phyloP scores from a whole-genome alignment of 2,113 vertebrate genomes.

The Microcebus jonahi region DNA sequence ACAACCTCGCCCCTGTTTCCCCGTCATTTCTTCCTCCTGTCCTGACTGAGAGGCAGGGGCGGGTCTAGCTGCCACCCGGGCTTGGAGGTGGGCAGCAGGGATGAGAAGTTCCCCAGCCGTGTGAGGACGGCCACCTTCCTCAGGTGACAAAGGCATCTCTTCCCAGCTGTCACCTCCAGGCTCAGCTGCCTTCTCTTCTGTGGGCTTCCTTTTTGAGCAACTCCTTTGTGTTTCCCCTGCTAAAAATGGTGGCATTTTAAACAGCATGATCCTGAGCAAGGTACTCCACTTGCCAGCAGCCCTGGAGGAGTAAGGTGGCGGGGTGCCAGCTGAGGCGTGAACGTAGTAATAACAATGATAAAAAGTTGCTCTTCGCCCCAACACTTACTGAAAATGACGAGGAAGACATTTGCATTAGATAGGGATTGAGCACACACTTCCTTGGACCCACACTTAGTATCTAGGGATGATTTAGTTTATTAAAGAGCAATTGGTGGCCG shows the following conservation, averaged over 20 bases:
- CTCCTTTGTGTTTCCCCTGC: background rate
- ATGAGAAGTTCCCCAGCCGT: background rate
- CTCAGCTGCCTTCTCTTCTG: background rate
- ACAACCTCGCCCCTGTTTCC: background rate
- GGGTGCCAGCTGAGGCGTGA: background rate
- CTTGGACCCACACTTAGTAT: background rate
- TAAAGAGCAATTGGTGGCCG: background rate
- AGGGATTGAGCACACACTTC: background rate
- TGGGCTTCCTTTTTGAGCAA: background rate
- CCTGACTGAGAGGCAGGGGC: too few species aligned
- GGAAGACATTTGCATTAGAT: background rate
- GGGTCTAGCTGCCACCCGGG: fast-evolving
- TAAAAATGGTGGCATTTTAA: background rate
- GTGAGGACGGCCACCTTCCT: background rate
- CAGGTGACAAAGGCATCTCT: background rate
- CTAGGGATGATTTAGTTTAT: background rate
- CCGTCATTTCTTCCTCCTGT: background rate
- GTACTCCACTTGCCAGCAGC: background rate
- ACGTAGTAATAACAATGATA: fast-evolving
- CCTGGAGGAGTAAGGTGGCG: too few species aligned
- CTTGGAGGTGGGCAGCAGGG: too few species aligned
- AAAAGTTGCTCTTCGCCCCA: too few species aligned
- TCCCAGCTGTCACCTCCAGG: background rate
- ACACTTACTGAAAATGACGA: background rate
- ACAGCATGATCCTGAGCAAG: background rate